Conservation (phyloP, 2,888 invertebrate species). For the Drosophila bunnanda region DNA sequence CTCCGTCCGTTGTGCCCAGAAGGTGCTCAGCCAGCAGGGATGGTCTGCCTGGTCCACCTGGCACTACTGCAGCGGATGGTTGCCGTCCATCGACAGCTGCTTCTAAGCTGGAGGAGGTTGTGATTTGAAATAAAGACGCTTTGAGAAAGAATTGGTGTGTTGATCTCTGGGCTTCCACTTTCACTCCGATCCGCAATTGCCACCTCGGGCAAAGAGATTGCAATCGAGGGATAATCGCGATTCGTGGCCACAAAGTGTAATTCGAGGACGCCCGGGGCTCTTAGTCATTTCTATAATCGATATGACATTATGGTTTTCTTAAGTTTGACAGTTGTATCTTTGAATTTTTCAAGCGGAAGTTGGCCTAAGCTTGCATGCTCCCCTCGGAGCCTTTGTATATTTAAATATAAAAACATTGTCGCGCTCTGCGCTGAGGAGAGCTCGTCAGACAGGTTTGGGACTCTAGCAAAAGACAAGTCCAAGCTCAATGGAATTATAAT, state of each 20-base stretch:
- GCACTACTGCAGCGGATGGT: slow-evolving; percentile 67
- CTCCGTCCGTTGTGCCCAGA: slow-evolving; percentile 74
- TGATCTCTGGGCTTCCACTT: slow-evolving; percentile 16
- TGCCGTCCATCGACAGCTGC: slow-evolving; percentile 52
- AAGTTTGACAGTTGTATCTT: slow-evolving; percentile 14
- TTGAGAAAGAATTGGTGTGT: slow-evolving; percentile 24
- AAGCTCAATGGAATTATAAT: slow-evolving; percentile 43
- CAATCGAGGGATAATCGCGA: slow-evolving; percentile 26
- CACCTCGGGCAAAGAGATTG: slow-evolving; percentile 36
- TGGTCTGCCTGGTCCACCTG: slow-evolving; percentile 79
- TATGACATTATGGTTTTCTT: slow-evolving; percentile 31
- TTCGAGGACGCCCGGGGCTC: slow-evolving; percentile 18
- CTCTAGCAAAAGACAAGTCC: slow-evolving; percentile 6
- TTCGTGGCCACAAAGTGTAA: slow-evolving; percentile 25
- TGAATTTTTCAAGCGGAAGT: slow-evolving; percentile 39
- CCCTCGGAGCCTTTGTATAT: slow-evolving; percentile 23
- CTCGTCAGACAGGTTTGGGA: slow-evolving; percentile 47
- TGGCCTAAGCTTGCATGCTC: slow-evolving; percentile 6
- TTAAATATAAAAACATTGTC: slow-evolving; percentile 26
- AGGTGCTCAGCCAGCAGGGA: slow-evolving; percentile 29
- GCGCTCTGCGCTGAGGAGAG: slow-evolving; percentile 31
- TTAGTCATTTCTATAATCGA: slow-evolving; percentile 41
- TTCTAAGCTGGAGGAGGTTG: slow-evolving; percentile 74
- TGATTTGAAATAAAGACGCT: slow-evolving; percentile 45
- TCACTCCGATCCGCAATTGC: slow-evolving; percentile 9